Evolutionary conservation across 1,140 invertebrate species (phyloP).

Genomic region (Diachasma alloeum): DNA sequence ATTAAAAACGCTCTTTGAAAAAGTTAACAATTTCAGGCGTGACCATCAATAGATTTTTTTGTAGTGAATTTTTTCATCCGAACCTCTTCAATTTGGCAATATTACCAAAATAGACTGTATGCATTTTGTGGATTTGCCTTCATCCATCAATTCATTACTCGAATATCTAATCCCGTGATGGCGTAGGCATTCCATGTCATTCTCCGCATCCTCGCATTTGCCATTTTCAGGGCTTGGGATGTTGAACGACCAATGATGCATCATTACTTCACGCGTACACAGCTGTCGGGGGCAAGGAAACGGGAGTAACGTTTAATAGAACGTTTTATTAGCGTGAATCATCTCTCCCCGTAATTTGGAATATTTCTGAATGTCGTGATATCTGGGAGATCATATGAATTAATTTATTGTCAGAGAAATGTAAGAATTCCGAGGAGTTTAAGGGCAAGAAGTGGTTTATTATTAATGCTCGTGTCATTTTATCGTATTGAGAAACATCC

Average conservation of each 20-base stretch:
- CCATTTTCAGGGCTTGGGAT: not conserved
- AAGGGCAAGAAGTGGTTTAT: no score
- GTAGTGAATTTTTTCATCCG: no score
- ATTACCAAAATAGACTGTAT: no score
- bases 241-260: not conserved
- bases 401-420: not conserved
- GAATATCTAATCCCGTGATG: not conserved
- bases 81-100: no score
- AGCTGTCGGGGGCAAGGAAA: slow-evolving; percentile 14
- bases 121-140: not conserved
- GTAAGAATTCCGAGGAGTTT: not conserved
- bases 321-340: not conserved
- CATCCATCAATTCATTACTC: not conserved
- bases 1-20: no score
- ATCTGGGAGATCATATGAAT: not conserved
- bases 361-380: not conserved
- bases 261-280: not conserved
- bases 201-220: not conserved
- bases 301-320: slow-evolving; percentile 18
- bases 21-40: no score
- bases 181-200: not conserved
- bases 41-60: no score
- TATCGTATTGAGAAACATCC: no score
- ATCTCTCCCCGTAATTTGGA: not conserved
- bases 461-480: no score